These are phyloP conservation scores for Drosophila sechellia DNA, from an alignment of 1,140 invertebrate species.

Conservation along the genomic window DNA sequence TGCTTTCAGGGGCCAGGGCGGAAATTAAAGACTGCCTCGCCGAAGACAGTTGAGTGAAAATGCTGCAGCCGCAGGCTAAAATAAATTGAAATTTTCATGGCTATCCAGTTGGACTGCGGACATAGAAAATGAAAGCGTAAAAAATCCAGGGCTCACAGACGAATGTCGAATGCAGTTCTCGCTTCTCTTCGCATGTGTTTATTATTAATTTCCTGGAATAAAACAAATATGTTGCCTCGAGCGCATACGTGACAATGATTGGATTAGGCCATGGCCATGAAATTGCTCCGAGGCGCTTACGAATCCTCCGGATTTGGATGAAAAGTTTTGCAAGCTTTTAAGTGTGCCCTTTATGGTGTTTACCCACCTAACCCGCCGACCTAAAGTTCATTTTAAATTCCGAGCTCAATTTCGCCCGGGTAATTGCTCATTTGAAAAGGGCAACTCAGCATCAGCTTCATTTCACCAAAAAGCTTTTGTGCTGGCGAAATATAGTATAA, in stretches of 20 bases:
- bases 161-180: conserved; percentile 57
- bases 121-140: background rate
- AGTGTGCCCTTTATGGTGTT: conserved; percentile 11
- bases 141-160: conserved; percentile 3
- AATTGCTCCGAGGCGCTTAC: background rate
- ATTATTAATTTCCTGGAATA: conserved; percentile 78
- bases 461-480: conserved; percentile 46
- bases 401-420: conserved; percentile 43
- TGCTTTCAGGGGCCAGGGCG: conserved; percentile 32
- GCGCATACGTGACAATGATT: conserved; percentile 78
- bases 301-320: conserved; percentile 15
- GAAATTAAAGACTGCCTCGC: conserved; percentile 72
- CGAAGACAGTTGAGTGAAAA: conserved; percentile 32
- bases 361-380: conserved; percentile 17
- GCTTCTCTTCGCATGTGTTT: conserved; percentile 53
- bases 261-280: conserved; percentile 55
- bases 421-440: conserved; percentile 53
- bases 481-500: conserved; percentile 22
- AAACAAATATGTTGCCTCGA: conserved; percentile 52
- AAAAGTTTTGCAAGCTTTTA: conserved; percentile 12
- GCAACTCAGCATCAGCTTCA: conserved; percentile 29
- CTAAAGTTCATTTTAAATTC: conserved; percentile 49
- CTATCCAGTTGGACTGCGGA: conserved; percentile 19
- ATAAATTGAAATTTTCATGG: conserved; percentile 81
- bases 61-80: conserved; percentile 66